Conservation (phyloP, 1,140 invertebrate genomes). For the Conus ventricosus region DNA sequence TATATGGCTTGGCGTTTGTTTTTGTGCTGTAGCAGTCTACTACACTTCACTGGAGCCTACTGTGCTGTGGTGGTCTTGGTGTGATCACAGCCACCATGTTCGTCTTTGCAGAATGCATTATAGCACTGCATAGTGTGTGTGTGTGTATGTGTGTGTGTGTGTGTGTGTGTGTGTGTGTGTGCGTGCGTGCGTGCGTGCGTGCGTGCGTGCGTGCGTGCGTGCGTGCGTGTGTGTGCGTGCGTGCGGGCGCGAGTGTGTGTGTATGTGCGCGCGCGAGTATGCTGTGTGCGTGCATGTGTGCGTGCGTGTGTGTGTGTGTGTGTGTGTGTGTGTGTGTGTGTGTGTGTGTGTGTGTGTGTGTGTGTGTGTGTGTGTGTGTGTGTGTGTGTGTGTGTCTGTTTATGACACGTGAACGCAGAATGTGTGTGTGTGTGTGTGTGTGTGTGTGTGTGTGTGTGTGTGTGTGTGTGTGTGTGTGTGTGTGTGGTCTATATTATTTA, state of each 20-base stretch:
- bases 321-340: neutral
- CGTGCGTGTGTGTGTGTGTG: neutral
- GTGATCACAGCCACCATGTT: no score
- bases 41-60: no score
- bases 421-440: neutral
- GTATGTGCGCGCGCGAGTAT: neutral
- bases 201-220: neutral
- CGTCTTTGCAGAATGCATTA: no score
- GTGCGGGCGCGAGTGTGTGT: no score
- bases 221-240: neutral
- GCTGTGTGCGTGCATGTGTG: neutral
- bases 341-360: neutral
- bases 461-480: neutral
- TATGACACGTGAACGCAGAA: no score
- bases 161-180: neutral
- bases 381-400: neutral
- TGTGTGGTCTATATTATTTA: no score
- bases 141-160: neutral
- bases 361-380: neutral
- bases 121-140: no score
- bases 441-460: neutral
- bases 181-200: neutral
- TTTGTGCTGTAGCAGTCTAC: no score
- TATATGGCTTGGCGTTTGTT: no score
- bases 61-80: no score